Evolutionary conservation across 2,888 invertebrate genomes (phyloP).

Genomic region (Acleris emargana): DNA sequence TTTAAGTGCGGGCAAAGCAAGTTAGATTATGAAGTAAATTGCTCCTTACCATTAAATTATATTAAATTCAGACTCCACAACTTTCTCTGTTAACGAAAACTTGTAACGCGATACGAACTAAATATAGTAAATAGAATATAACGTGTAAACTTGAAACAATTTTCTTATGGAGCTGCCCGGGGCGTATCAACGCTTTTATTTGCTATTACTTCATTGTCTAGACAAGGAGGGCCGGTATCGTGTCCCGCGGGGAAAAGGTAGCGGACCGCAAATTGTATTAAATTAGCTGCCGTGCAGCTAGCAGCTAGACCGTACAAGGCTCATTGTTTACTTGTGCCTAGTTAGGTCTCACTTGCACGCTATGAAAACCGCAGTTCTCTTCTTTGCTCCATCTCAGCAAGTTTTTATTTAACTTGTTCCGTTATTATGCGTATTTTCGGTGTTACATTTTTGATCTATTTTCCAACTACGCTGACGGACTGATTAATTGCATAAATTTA

Average conservation of each 20-base stretch:
- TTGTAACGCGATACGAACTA: constrained; percentile 3
- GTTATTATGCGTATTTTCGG: too few species aligned
- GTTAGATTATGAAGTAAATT: too few species aligned
- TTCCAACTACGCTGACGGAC: neutral
- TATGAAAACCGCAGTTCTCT: too few species aligned
- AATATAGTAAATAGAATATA: neutral
- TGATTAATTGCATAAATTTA: too few species aligned
- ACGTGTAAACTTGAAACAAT: constrained; percentile 27
- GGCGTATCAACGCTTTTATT: constrained; percentile 35
- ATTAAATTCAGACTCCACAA: too few species aligned
- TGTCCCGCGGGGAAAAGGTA: constrained; percentile 66
- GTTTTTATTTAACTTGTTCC: too few species aligned
- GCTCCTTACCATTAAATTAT: too few species aligned
- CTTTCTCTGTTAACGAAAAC: neutral
- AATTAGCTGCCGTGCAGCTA: constrained; percentile 51
- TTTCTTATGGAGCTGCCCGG: constrained; percentile 33
- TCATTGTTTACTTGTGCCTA: constrained; percentile 27
- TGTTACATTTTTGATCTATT: neutral
- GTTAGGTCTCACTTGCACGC: constrained; percentile 11
- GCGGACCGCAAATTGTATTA: constrained; percentile 76
- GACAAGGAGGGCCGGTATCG: constrained; percentile 64
- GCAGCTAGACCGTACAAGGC: constrained; percentile 65
- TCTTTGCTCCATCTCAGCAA: too few species aligned
- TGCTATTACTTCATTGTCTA: constrained; percentile 61
- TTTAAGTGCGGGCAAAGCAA: too few species aligned